Evolutionary conservation across 2,113 vertebrate genomes (phyloP).

Genomic region (Paramisgurnus dabryanus): DNA sequence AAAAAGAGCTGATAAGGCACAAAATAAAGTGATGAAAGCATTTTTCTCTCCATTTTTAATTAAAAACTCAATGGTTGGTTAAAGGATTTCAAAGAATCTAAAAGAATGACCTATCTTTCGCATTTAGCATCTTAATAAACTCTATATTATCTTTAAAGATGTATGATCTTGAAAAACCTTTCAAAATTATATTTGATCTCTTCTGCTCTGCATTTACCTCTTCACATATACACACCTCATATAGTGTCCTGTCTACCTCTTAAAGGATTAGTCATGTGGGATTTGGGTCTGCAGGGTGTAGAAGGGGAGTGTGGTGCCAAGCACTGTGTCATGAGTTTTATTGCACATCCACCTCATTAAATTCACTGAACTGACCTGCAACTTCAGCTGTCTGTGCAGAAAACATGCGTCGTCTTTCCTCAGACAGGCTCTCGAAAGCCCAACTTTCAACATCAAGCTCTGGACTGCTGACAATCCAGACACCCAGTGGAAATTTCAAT

Average conservation of each 20-base stretch:
- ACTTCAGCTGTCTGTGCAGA: constrained; percentile 28
- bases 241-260: constrained; percentile 1
- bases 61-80: neutral
- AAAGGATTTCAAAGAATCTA: neutral
- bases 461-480: constrained; percentile 25
- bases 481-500: neutral
- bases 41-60: neutral
- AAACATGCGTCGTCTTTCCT: constrained; percentile 25
- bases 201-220: neutral
- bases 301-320: constrained; percentile 23
- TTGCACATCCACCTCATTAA: constrained; percentile 26
- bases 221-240: neutral
- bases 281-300: constrained; percentile 3
- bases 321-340: constrained; percentile 36
- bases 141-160: neutral
- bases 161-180: neutral
- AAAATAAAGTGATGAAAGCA: constrained; percentile 2
- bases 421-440: neutral
- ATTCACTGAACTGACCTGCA: constrained; percentile 23
- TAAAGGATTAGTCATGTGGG: constrained; percentile 6
- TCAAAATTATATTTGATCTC: neutral
- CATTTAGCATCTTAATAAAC: neutral
- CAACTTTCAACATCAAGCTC: constrained; percentile 1
- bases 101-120: too few relatives aligned
- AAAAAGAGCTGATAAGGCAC: neutral